Evolutionary conservation across 2,797 vertebrate species (phyloP).

Genomic region (Myotis findleyi): DNA sequence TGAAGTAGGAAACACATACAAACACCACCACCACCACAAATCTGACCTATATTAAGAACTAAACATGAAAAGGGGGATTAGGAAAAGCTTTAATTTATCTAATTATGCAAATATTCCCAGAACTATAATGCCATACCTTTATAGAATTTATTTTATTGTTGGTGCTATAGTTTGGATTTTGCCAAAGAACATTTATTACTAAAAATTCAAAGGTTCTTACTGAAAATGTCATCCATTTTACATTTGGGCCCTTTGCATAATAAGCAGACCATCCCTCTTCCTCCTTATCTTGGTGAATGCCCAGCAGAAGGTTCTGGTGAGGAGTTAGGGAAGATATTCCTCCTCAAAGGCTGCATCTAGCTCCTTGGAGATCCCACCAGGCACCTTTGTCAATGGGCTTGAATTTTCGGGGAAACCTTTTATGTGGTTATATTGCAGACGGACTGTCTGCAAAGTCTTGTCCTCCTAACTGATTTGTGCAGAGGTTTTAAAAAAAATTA

Average conservation of each 20-base stretch:
- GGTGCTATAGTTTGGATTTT: conserved; percentile 14
- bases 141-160: neutral
- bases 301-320: conserved; percentile 78
- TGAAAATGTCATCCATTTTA: neutral
- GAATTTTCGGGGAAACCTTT: conserved; percentile 85
- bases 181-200: neutral
- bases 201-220: neutral
- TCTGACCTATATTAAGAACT: conserved; percentile 32
- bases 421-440: conserved; percentile 86
- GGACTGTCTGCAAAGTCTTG: conserved; percentile 82
- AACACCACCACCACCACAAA: neutral
- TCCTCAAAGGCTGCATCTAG: conserved; percentile 83
- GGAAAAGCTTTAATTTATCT: neutral
- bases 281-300: conserved; percentile 71
- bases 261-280: conserved; percentile 36
- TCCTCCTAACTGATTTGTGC: conserved; percentile 64
- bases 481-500: neutral
- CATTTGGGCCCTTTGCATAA: neutral
- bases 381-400: conserved; percentile 86
- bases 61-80: conserved; percentile 41
- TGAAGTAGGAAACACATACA: neutral
- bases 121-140: neutral
- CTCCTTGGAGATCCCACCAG: conserved; percentile 84
- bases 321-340: conserved; percentile 69
- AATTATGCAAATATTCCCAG: conserved; percentile 5